Conservation (phyloP, 2,113 vertebrate species). For the Etheostoma cragini region DNA sequence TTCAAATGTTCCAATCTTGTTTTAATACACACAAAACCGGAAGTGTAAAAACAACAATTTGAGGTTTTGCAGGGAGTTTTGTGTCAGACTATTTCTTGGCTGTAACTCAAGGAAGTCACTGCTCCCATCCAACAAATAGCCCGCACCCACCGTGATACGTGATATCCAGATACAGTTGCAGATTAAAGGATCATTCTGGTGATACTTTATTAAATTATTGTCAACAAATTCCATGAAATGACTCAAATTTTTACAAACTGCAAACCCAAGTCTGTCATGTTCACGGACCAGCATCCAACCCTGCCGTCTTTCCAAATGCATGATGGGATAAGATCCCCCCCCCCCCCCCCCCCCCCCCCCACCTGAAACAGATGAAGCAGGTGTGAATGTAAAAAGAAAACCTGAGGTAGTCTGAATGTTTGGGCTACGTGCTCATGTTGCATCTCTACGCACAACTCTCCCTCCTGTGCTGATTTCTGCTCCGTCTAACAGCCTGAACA, state of each 20-base stretch:
- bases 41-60: no score
- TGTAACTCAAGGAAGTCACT: no score
- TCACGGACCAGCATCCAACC: constrained; percentile 5
- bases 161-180: background rate
- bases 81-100: background rate
- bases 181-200: background rate
- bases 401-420: constrained; percentile 72
- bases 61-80: no score
- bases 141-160: background rate
- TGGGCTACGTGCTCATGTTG: constrained; percentile 45
- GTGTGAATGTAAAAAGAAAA: constrained; percentile 1
- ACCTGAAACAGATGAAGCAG: background rate
- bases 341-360: no score
- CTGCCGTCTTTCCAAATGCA: constrained; percentile 7
- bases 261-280: background rate
- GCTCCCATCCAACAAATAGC: background rate
- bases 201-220: background rate
- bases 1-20: background rate
- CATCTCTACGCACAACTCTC: background rate
- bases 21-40: no score
- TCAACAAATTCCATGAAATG: background rate
- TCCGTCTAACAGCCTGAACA: background rate
- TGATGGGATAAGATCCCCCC: constrained; percentile 4
- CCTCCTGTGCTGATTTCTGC: background rate
- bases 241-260: background rate